Evolutionary conservation across 2,113 vertebrate genomes (phyloP).

Genomic region (human): DNA sequence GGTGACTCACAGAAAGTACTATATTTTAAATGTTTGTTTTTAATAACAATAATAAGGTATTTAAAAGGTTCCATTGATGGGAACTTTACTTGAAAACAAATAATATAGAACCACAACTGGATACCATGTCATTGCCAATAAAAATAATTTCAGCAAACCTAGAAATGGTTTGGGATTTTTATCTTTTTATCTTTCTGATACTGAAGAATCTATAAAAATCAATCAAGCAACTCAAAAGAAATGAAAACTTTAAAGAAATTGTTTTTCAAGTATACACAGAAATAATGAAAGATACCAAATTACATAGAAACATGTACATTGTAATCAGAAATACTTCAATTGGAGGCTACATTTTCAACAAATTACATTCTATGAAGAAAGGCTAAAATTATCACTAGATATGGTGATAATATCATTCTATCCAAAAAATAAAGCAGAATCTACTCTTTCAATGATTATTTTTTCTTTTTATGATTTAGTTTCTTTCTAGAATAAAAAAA

Average conservation of each 20-base stretch:
- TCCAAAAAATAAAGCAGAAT: conserved; percentile 34
- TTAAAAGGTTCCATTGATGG: background rate
- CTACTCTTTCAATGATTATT: background rate
- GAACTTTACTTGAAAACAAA: conserved; percentile 18
- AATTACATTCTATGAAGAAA: conserved; percentile 17
- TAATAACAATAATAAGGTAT: background rate
- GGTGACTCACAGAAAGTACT: background rate
- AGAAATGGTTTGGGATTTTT: conserved; percentile 35
- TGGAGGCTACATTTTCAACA: conserved; percentile 44
- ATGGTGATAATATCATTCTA: conserved; percentile 55
- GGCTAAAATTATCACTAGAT: conserved; percentile 43
- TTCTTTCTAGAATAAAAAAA: conserved; percentile 21
- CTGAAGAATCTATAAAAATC: conserved; percentile 57
- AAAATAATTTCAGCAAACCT: conserved; percentile 48
- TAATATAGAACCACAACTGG: background rate
- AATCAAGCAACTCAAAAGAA: conserved; percentile 26
- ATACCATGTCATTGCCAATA: background rate
- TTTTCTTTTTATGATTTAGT: conserved; percentile 46
- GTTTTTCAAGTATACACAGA: conserved; percentile 50
- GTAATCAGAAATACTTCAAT: conserved; percentile 53
- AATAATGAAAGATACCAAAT: conserved; percentile 66
- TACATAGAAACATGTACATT: conserved; percentile 6
- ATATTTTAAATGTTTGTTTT: conserved; percentile 16
- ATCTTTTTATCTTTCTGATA: background rate
- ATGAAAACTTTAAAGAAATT: conserved; percentile 64